phyloP scores from a whole-genome alignment of 2,113 vertebrate genomes.

The Odontesthes bonariensis region DNA sequence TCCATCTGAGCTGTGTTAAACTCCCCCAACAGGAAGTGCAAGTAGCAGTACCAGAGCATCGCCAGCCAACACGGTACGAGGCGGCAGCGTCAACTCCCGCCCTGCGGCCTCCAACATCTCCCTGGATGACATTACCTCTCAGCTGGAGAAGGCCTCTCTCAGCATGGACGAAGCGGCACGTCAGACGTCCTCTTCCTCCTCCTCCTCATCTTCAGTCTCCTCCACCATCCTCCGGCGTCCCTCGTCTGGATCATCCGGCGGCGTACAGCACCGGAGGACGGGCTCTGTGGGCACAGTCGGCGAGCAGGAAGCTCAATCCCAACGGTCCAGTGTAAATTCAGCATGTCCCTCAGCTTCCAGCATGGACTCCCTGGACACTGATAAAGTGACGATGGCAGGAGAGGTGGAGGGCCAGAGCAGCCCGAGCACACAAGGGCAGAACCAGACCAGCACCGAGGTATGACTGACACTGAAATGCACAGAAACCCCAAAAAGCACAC shows the following conservation, averaged over 20 bases:
- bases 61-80: conserved; percentile 88
- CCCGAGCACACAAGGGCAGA: conserved; percentile 64
- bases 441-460: conserved; percentile 92
- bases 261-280: conserved; percentile 89
- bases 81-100: conserved; percentile 79
- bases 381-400: conserved; percentile 81
- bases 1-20: neutral
- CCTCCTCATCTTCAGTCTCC: conserved; percentile 79
- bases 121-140: conserved; percentile 97
- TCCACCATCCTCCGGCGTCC: conserved; percentile 75
- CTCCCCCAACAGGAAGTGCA: conserved; percentile 73
- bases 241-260: conserved; percentile 78
- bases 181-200: conserved; percentile 87
- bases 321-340: conserved; percentile 93
- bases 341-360: conserved; percentile 89
- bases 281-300: conserved; percentile 93
- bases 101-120: conserved; percentile 90
- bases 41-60: conserved; percentile 88
- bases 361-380: conserved; percentile 97
- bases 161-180: conserved; percentile 99
- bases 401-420: conserved; percentile 55
- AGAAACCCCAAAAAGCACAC: neutral
- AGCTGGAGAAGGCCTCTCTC: conserved; percentile 95
- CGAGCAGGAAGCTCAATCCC: conserved; percentile 90
- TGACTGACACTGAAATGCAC: conserved; percentile 10